Percentiles rank a stretch among this genome's conserved stretches.
Conservation (phyloP, 1,140 invertebrate genomes). For the Metopolophium dirhodum region DNA sequence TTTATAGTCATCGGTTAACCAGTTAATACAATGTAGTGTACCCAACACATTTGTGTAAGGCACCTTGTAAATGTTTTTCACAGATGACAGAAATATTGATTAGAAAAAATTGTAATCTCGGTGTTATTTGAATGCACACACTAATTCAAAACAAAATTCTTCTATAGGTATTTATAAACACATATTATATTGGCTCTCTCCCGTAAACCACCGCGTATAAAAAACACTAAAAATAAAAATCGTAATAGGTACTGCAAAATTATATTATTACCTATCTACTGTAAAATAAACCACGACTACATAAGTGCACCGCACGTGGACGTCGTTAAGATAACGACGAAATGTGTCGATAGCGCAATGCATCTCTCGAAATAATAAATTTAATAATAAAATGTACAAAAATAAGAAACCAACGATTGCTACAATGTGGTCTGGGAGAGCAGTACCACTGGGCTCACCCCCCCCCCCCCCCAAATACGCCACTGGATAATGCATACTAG, state of each 20-base stretch:
- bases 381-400: neutral
- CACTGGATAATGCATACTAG: neutral
- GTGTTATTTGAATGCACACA: neutral
- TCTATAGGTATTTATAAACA: neutral
- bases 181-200: neutral
- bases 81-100: neutral
- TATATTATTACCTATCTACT: neutral
- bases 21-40: too few species aligned
- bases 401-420: neutral
- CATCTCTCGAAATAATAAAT: neutral
- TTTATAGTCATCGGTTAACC: neutral
- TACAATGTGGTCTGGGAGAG: neutral
- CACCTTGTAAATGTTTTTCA: neutral
- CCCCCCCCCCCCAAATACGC: neutral
- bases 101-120: neutral
- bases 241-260: neutral
- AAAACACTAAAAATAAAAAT: constrained; percentile 13
- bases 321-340: neutral
- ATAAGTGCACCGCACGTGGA: neutral
- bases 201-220: neutral
- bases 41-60: neutral
- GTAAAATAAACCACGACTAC: neutral
- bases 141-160: neutral
- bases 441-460: neutral
- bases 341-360: constrained; percentile 13